Evolutionary conservation across 2,888 invertebrate species (phyloP), one percentile per base, ranked within the genome.

Genomic region (Drosophila borealis): DNA sequence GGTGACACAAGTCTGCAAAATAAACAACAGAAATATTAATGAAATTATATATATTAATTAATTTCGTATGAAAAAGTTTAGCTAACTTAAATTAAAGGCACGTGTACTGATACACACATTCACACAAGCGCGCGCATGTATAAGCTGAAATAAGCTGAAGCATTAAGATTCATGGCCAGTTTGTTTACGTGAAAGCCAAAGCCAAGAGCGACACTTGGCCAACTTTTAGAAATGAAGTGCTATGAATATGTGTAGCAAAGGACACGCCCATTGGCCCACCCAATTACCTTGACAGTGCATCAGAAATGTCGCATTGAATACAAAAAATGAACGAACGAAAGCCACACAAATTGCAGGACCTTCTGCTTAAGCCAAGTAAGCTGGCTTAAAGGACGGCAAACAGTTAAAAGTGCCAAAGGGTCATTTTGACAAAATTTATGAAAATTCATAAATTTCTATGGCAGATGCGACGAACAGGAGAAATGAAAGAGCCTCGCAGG

Each of bases 381-480:
- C 50, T 53, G 34, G 33, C 37, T 53, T 29, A 60, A 70, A 57
- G 62, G 57, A 59, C 46, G 61, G 66, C 56, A 76, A 70, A 61
- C 62, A 64, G 60, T 70, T 62, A 64, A 74, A 74, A 77, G 66
- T 56, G 79, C 70, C 84, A 55, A 56, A 69, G 62, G 79, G 59
- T 61, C 74, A 77, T 78, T 78, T 74, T 54, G 46, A 45, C 29
- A 51, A 67, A 63, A 81, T 79, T 70, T 66, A 73, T 78, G 62
- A 70, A 73, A 70, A 71, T 77, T 59, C 74, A 62, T 77, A 72
- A 77, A 70, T 83, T 77, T 65, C 74, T 70, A 69, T 70, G 71
- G 63, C 78, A 77, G 61, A 59, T 55, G 51, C 33, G 51, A 70
- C 59, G 41, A 57, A 44, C n/a, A 42, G 14, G 8, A 34, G n/a